Evolutionary conservation across 2,888 invertebrate genomes (phyloP).

Genomic region (Trichopria drosophilae): DNA sequence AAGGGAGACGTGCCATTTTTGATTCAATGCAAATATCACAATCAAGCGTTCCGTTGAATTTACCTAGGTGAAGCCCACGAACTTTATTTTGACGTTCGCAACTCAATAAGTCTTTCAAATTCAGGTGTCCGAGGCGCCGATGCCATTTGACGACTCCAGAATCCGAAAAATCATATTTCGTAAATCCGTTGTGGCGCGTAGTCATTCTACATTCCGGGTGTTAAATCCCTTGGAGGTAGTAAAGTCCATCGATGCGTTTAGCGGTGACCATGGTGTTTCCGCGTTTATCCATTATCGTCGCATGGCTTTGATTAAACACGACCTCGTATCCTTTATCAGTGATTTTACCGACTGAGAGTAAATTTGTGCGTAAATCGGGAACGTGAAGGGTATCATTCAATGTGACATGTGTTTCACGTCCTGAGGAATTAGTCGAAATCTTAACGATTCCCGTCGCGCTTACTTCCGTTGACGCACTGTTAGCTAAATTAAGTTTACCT

Average conservation of each 20-base stretch:
- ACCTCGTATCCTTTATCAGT: constrained; percentile 13
- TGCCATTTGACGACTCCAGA: too few species aligned
- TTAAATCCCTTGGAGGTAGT: neutral
- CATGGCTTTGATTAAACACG: constrained; percentile 7
- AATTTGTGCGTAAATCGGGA: constrained; percentile 32
- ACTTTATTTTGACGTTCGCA: too few species aligned
- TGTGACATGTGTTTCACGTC: neutral
- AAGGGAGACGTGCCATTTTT: neutral
- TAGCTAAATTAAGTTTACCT: constrained; percentile 26
- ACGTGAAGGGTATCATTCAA: constrained; percentile 27
- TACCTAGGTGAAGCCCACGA: too few species aligned
- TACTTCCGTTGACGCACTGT: constrained; percentile 17
- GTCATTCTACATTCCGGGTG: neutral
- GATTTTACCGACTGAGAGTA: too few species aligned
- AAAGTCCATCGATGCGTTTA: constrained; percentile 1
- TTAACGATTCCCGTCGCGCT: constrained; percentile 8
- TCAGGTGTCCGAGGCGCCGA: too few species aligned
- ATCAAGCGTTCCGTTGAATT: too few species aligned
- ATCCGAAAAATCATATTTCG: too few species aligned
- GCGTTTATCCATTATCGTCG: too few species aligned
- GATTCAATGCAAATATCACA: constrained; percentile 4
- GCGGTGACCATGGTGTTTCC: too few species aligned
- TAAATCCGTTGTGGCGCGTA: too few species aligned
- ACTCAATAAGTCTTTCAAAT: too few species aligned
- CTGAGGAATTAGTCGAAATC: neutral